Conservation (phyloP, 2,888 invertebrate species). For the Oligia strigilis region DNA sequence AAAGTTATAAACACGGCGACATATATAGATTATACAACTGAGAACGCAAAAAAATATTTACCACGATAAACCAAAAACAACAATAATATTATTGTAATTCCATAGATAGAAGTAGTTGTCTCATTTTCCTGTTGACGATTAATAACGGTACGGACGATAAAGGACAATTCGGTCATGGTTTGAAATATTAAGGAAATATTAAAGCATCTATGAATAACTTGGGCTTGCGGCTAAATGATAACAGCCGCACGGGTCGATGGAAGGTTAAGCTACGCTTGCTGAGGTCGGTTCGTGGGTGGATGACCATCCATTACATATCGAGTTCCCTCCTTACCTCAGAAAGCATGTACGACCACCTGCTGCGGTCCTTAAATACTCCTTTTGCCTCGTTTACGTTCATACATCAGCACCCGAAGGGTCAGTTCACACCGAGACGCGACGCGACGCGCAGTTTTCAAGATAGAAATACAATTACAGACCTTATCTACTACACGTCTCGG, state of each 20-base stretch:
- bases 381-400: background rate
- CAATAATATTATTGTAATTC: constrained; percentile 21
- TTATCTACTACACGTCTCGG: too few species aligned
- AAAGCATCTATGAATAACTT: background rate
- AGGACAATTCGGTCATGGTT: background rate
- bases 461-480: too few species aligned
- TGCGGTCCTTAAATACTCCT: background rate
- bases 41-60: background rate
- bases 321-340: too few species aligned
- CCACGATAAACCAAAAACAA: constrained; percentile 5
- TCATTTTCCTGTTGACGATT: constrained; percentile 32
- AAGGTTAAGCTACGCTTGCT: background rate
- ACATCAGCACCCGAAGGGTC: too few species aligned
- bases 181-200: background rate
- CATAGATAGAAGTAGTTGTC: background rate
- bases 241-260: background rate
- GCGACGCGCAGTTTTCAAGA: too few species aligned
- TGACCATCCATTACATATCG: too few species aligned
- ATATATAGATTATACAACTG: background rate
- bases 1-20: background rate
- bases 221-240: background rate
- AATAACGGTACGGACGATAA: too few species aligned
- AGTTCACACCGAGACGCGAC: too few species aligned
- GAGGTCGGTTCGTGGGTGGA: too few species aligned
- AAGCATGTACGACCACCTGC: too few species aligned